Conservation (phyloP, 2,113 vertebrate species). For the Percopsis transmontana region DNA sequence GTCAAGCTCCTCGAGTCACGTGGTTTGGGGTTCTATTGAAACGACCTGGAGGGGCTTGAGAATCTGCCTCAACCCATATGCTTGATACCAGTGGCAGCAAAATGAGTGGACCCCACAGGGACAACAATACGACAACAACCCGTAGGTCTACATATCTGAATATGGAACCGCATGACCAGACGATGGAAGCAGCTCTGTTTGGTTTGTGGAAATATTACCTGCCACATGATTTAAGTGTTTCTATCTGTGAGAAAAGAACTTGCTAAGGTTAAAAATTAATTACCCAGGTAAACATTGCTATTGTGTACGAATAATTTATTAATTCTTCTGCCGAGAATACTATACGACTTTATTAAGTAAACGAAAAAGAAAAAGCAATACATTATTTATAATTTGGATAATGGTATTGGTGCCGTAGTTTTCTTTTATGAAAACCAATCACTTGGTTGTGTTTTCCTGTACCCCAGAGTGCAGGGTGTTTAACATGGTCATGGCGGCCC, state of each 20-base stretch:
- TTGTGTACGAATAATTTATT: too few species aligned
- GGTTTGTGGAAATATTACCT: constrained; percentile 40
- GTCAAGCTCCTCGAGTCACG: constrained; percentile 60
- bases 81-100: constrained; percentile 48
- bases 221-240: neutral
- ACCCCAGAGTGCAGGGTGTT: constrained; percentile 68
- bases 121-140: constrained; percentile 17
- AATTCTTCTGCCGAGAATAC: too few species aligned
- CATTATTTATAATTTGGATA: neutral
- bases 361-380: too few species aligned
- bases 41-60: constrained; percentile 28
- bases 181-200: constrained; percentile 31
- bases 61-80: constrained; percentile 36
- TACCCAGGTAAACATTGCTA: too few species aligned
- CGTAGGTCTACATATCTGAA: constrained; percentile 45
- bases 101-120: constrained; percentile 58
- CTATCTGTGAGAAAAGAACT: neutral
- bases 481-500: constrained; percentile 57
- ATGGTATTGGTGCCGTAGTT: neutral
- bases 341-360: too few species aligned
- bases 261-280: too few species aligned
- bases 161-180: constrained; percentile 36
- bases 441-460: neutral
- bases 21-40: constrained; percentile 54
- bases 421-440: neutral